Evolutionary conservation across 2,888 invertebrate species (phyloP), one percentile per base, ranked within the genome.

Genomic region (Conops quadrifasciatus): DNA sequence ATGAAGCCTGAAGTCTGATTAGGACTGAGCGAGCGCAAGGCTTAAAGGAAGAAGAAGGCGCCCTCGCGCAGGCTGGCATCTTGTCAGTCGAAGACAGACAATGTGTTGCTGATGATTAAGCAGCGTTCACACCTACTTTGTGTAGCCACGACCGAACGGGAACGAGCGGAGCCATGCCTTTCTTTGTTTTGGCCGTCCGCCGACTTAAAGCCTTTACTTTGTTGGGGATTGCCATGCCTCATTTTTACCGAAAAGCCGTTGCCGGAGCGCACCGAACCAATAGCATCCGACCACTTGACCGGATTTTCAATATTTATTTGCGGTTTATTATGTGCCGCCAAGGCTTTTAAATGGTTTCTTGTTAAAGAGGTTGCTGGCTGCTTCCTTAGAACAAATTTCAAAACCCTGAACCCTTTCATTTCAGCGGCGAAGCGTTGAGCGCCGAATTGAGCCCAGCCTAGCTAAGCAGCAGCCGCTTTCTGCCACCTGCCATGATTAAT

Each of bases 401-500:
- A 45, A 58, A 45, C 19, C 24, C n/a, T n/a, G 28, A 53, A 66
- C 53, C 66, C 66, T 53, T 65, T 65, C 30, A 21, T 62, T 60
- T 60, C 9, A 30, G 71, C 67, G 28, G 51, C 51, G 4, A 19
- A 19, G 9, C n/a, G n/a, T n/a, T 36, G 3, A 3, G 36, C 9
- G 9, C 9, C 36, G 36, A 7, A 36, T 36, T 36, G 4, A 24
- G 2, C 21, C 11, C 1, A n/a, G 21, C 2, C 11, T 9, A 13
- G 53, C 21, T 53, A 24, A 24, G 21, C 53, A 16, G 19, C 26
- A 58, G n/a, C 30, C 26, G 43, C 59, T 70, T 74, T 74, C 72
- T 76, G 75, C 76, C 82, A 82, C 82, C 82, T 82, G 82, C 82
- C 82, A 82, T 83, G 81, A 82, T 82, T 82, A 82, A 83, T 82